Evolutionary conservation across 2,888 invertebrate species (phyloP).

Genomic region (Antitype chi): DNA sequence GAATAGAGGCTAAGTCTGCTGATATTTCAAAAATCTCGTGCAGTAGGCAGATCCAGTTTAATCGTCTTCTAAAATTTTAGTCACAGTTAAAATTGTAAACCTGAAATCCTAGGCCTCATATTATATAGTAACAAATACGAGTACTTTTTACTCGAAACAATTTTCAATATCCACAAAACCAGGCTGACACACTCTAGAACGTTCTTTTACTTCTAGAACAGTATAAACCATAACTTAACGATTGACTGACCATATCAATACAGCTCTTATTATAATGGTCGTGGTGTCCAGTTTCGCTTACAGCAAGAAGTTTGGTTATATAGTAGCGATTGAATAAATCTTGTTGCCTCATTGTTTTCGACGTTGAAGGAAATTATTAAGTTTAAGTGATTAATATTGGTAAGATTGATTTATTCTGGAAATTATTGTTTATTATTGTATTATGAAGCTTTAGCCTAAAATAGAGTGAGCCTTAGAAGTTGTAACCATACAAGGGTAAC

Average conservation of each 20-base stretch:
- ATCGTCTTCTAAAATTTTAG: too few relatives aligned
- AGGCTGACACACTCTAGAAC: neutral
- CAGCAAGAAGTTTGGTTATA: slow-evolving; percentile 49
- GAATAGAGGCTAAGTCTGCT: too few relatives aligned
- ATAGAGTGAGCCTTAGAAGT: neutral
- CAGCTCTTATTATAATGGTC: slow-evolving; percentile 62
- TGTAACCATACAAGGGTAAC: neutral
- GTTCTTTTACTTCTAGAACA: slow-evolving; percentile 25
- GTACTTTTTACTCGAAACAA: too few relatives aligned
- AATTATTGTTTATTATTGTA: slow-evolving; percentile 6
- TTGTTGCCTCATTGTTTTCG: slow-evolving; percentile 51
- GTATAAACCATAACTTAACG: neutral
- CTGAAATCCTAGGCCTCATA: neutral
- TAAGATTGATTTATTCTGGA: slow-evolving; percentile 6
- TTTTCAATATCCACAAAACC: neutral
- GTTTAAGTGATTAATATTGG: slow-evolving; percentile 2
- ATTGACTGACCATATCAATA: slow-evolving; percentile 40
- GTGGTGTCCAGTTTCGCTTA: slow-evolving; percentile 39
- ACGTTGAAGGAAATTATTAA: slow-evolving; percentile 42
- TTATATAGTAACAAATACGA: neutral
- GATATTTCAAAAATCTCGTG: too few relatives aligned
- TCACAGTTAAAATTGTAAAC: neutral
- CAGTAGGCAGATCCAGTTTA: too few relatives aligned
- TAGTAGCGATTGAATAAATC: slow-evolving; percentile 58
- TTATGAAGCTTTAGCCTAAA: neutral